Percentiles rank a stretch among this genome's conserved stretches.
Evolutionary conservation across 2,797 vertebrate genomes (phyloP).

Genomic region (Ispidina picta): DNA sequence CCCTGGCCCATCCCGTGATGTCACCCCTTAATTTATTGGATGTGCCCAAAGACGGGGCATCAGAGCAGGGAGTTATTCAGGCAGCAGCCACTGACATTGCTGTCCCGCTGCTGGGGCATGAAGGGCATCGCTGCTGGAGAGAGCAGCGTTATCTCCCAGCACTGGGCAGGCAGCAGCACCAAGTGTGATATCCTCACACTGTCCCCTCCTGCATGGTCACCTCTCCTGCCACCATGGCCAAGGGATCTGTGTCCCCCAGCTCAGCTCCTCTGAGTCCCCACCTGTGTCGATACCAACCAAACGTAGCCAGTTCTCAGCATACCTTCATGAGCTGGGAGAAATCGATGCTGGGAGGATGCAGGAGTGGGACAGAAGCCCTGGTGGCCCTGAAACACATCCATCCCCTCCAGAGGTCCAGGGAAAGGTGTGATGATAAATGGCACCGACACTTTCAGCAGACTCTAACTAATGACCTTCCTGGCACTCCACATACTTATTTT

Average conservation of each 20-base stretch:
- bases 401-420: neutral
- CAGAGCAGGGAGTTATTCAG: neutral
- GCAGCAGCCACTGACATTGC: neutral
- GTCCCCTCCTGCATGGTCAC: accelerated
- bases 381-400: accelerated
- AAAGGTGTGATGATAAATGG: slow-evolving; percentile 9
- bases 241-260: neutral
- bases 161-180: neutral
- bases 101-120: slow-evolving; percentile 4
- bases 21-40: neutral
- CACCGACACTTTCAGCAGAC: neutral
- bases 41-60: accelerated
- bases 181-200: neutral
- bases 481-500: neutral
- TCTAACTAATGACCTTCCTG: neutral
- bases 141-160: neutral
- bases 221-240: neutral
- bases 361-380: neutral
- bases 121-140: slow-evolving; percentile 43
- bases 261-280: neutral
- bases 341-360: neutral
- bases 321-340: accelerated
- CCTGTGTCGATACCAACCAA: accelerated
- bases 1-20: accelerated
- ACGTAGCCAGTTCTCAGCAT: accelerated